Evolutionary conservation across 2,797 vertebrate genomes (phyloP), one percentile per base, ranked within the genome.

Genomic region (Denticeps clupeoides): DNA sequence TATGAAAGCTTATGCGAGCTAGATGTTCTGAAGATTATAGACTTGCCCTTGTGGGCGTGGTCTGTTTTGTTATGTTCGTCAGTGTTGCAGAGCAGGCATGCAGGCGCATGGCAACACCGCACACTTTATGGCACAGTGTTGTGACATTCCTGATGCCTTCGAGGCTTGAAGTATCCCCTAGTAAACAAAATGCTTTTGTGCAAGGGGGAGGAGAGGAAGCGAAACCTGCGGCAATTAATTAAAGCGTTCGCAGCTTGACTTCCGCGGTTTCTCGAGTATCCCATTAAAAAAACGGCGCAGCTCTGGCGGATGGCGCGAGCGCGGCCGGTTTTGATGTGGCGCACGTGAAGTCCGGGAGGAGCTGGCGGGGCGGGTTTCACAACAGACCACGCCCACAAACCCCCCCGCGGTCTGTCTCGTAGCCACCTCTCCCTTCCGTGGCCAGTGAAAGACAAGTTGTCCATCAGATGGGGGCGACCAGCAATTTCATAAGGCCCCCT

Each of bases 191-290:
- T n/a, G 25, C 50, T 26, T 23, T 40, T 33, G 38, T 51, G 28
- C 7, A 5, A 21, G 19, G 26, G 16, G 41, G 37, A 42, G 44
- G 10, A 19, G 41, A 22, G 19, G 47, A 49, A 59, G 45, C 60
- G 56, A 57, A 71, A 67, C 45, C 55, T 47, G 56, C 56, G 70
- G 63, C 65, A 51, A 73, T 76, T 65, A 67, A 69, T 68, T 73
- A 56, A 60, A 54, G 62, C 53, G 31, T 68, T 65, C 64, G 29
- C 62, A 58, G 67, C 57, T 62, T 60, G 62, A 69, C 62, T 60
- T 72, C 51, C 60, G 65, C 48, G 58, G 70, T 68, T 71, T 68
- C 56, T 54, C 51, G 63, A 71, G 64, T 57, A 54, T 67, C 62
- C 55, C 55, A 60, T 73, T 63, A 70, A 71, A 68, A 40, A 60